A percentile compares a stretch with the other conserved stretches of the same genome.
These are phyloP conservation scores for Mesochorus sp. DNA, from an alignment of 2,888 invertebrate genomes.

Conservation along the genomic window DNA sequence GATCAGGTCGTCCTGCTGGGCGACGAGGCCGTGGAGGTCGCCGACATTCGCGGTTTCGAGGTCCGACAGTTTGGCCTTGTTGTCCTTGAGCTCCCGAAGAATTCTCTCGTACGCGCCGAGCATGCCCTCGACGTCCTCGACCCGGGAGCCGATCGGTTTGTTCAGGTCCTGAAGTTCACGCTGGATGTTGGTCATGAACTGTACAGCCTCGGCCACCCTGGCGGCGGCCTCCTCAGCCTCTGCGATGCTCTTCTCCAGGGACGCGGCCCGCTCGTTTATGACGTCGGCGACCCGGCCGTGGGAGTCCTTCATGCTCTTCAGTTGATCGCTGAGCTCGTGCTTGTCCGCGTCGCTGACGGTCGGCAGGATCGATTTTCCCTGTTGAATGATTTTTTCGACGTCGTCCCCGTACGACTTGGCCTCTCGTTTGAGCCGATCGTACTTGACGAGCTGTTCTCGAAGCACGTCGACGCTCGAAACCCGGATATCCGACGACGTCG, in stretches of 20 bases:
- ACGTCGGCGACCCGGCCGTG: constrained; percentile 89
- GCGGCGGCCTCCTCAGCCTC: constrained; percentile 92
- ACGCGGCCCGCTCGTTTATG: constrained; percentile 89
- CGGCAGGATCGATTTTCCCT: constrained; percentile 90
- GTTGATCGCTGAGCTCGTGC: constrained; percentile 90
- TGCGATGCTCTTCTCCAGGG: constrained; percentile 89
- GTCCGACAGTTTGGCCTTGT: constrained; percentile 90
- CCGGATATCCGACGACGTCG: constrained; percentile 91
- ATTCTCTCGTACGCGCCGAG: constrained; percentile 91
- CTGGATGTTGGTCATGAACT: constrained; percentile 92
- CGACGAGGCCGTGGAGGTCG: constrained; percentile 90
- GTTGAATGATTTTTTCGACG: constrained; percentile 89
- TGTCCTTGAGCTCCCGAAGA: constrained; percentile 89
- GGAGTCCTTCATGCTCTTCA: constrained; percentile 90
- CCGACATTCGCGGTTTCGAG: constrained; percentile 90
- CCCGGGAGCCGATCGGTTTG: constrained; percentile 93
- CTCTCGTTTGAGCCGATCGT: constrained; percentile 90
- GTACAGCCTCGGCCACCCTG: constrained; percentile 90
- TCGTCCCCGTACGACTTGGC: constrained; percentile 88
- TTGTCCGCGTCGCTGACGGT: constrained; percentile 93
- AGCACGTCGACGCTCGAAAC: constrained; percentile 91
- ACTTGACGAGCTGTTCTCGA: constrained; percentile 94
- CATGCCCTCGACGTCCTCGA: constrained; percentile 94
- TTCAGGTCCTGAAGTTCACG: constrained; percentile 91
- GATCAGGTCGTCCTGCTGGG: constrained; percentile 93